Evolutionary conservation across 2,888 invertebrate species (phyloP).

Genomic region (Apantesis nais): DNA sequence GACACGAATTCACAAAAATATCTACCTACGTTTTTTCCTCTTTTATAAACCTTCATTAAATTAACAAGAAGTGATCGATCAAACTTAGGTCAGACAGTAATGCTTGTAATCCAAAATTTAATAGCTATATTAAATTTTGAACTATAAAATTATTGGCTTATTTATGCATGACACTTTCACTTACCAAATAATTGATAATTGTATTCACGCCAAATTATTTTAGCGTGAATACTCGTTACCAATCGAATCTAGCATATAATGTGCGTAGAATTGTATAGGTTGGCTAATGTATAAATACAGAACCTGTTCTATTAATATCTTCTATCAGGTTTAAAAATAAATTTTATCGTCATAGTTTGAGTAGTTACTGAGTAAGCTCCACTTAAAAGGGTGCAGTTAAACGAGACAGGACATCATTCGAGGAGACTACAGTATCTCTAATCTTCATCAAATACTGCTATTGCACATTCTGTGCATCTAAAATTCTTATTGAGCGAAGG

Average conservation of each 20-base stretch:
- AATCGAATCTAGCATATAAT: constrained; percentile 27
- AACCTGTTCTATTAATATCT: constrained; percentile 44
- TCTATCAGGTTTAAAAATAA: constrained; percentile 47
- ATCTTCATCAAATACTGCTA: constrained; percentile 45
- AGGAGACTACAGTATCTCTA: constrained; percentile 37
- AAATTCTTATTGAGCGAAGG: constrained; percentile 33
- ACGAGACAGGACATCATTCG: constrained; percentile 41
- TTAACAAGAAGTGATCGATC: constrained; percentile 38
- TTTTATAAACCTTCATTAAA: constrained; percentile 23
- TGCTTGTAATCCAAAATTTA: constrained; percentile 16
- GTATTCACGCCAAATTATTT: constrained; percentile 17
- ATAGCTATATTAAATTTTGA: constrained; percentile 16
- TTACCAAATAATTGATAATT: constrained; percentile 27
- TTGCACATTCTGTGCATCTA: constrained; percentile 27
- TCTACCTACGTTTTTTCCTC: constrained; percentile 27
- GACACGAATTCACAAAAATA: constrained; percentile 20
- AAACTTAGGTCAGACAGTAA: constrained; percentile 30
- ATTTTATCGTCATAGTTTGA: constrained; percentile 36
- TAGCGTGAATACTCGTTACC: constrained; percentile 19
- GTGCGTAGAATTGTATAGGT: constrained; percentile 18
- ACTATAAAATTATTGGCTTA: constrained; percentile 10
- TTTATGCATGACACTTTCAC: constrained; percentile 13
- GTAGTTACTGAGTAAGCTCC: constrained; percentile 31
- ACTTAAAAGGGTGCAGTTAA: constrained; percentile 44
- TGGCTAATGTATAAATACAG: constrained; percentile 32